phyloP scores from a whole-genome alignment of 2,113 vertebrate species.

The Etheostoma spectabile region DNA sequence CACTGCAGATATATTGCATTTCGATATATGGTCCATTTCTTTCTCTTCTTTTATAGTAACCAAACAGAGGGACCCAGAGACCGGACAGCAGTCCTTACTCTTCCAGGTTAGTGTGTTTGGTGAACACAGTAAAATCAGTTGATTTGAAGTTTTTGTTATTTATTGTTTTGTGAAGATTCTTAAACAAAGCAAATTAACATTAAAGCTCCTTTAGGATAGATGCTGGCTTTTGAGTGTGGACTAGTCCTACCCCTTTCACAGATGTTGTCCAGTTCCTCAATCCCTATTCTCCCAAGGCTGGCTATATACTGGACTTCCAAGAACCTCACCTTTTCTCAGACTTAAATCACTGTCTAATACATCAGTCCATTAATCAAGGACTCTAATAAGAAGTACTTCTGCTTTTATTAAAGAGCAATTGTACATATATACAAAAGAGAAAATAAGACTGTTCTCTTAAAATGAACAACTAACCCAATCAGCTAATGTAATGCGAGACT shows the following conservation, averaged over 20 bases:
- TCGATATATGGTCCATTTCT: not conserved
- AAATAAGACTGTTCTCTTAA: no score
- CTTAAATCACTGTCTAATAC: not conserved
- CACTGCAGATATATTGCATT: not conserved
- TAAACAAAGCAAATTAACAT: not conserved
- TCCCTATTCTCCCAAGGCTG: not conserved
- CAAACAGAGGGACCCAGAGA: slow-evolving; percentile 96
- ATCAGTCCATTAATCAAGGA: no score
- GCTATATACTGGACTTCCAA: not conserved
- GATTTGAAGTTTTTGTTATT: not conserved
- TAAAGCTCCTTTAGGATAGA: not conserved
- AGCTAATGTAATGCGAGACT: no score
- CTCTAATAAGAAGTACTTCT: no score
- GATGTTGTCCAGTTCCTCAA: not conserved
- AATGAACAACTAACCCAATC: no score
- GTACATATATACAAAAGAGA: no score
- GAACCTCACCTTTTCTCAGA: not conserved
- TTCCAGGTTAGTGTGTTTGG: slow-evolving; percentile 89
- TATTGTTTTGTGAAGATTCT: not conserved
- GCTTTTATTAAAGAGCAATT: no score
- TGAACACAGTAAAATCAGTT: not conserved
- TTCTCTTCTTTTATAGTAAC: slow-evolving; percentile 87
- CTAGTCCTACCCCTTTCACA: not conserved
- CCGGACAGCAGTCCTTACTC: slow-evolving; percentile 94
- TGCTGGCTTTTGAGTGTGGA: not conserved